Conservation (phyloP, 1,140 invertebrate genomes). For the Drosophila sp. region DNA sequence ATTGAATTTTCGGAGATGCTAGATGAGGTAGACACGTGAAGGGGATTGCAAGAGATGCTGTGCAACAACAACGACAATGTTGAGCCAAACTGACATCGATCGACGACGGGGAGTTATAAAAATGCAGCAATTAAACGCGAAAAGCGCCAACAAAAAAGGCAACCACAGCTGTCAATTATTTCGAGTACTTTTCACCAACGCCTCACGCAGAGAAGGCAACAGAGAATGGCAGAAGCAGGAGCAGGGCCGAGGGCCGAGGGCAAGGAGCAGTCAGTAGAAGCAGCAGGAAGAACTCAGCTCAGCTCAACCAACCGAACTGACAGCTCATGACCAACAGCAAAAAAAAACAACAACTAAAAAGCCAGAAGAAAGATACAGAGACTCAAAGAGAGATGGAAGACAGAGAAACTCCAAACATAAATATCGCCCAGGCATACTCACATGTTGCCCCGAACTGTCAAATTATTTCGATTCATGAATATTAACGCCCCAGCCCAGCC, state of each 20-base stretch:
- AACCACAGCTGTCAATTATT: constrained; percentile 81
- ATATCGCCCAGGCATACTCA: constrained; percentile 73
- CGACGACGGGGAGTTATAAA: constrained; percentile 65
- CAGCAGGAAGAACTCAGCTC: constrained; percentile 8
- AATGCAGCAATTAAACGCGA: constrained; percentile 76
- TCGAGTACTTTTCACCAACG: constrained; percentile 81
- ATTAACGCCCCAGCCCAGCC: constrained; percentile 72
- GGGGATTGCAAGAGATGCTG: too few relatives aligned
- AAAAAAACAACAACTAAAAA: background rate
- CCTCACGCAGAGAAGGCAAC: constrained; percentile 62
- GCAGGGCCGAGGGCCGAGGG: constrained; percentile 20
- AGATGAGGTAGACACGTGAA: background rate
- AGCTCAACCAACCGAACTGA: constrained; percentile 34
- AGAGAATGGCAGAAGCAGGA: constrained; percentile 20
- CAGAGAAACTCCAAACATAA: constrained; percentile 49
- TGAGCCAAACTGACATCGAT: constrained; percentile 37
- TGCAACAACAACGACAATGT: constrained; percentile 10
- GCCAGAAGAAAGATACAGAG: constrained; percentile 21
- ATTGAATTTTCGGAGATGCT: constrained; percentile 9
- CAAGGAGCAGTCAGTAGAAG: constrained; percentile 19
- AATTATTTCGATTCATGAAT: constrained; percentile 82
- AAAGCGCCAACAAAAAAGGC: constrained; percentile 73
- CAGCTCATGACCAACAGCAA: constrained; percentile 39
- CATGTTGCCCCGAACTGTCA: constrained; percentile 80
- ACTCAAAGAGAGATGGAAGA: constrained; percentile 1